phyloP scores from a whole-genome alignment of 2,113 vertebrate genomes.

The Brachyhypopomus gauderio region DNA sequence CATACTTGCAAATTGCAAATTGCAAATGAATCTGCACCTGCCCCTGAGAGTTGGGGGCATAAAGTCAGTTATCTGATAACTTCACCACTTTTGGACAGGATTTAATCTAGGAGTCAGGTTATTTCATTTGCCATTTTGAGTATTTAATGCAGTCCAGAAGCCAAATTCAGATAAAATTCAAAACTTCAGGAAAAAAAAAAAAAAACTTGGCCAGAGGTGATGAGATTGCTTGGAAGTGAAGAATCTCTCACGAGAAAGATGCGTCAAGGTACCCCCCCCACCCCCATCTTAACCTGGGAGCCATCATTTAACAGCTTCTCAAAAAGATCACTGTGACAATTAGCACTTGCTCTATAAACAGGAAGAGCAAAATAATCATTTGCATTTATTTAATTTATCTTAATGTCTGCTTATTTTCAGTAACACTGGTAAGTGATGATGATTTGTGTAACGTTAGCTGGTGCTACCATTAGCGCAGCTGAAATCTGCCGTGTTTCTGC shows the following conservation, averaged over 20 bases:
- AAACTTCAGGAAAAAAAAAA: background rate
- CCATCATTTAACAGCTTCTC: background rate
- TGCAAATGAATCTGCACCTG: no score
- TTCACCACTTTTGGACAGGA: background rate
- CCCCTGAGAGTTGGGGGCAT: background rate
- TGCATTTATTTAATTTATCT: background rate
- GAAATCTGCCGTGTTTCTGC: no score
- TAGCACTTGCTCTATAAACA: background rate
- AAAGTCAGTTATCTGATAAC: slow-evolving; percentile 8
- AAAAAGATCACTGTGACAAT: background rate
- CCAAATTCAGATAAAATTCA: slow-evolving; percentile 10
- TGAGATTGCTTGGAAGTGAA: slow-evolving; percentile 9
- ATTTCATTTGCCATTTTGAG: slow-evolving; percentile 9
- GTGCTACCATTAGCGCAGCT: no score
- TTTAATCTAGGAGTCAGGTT: slow-evolving; percentile 19
- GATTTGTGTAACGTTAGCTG: no score
- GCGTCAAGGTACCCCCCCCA: background rate
- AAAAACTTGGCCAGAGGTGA: slow-evolving; percentile 8
- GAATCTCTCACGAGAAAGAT: background rate
- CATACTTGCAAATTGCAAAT: no score
- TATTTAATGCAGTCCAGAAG: slow-evolving; percentile 27
- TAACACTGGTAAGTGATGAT: background rate
- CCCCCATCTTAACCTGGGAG: background rate
- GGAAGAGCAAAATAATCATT: background rate
- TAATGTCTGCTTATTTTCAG: background rate